Base-by-base conservation (phyloP, 2,888 invertebrate genomes). In the Argyra leucocephala region DNA sequence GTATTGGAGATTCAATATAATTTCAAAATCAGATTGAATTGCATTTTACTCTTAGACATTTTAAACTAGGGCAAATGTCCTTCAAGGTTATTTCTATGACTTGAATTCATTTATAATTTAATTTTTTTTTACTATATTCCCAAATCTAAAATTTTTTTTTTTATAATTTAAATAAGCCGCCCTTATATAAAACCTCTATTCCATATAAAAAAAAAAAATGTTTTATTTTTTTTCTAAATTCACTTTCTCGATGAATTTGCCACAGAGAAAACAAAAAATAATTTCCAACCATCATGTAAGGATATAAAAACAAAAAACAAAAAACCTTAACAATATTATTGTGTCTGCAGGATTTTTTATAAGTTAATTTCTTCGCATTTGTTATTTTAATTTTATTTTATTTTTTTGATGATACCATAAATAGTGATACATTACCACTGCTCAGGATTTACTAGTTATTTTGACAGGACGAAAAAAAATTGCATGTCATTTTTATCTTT, bases 401-500 rank as follows among this genome's bases (percentile, higher is more conserved):
- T 57, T 57, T 21, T 23, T 59, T 23, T 22, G 22, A 22, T 58
- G 2, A 58, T 58, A 59, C 18, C 10, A 59, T 23, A 22, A 59
- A 23, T 23, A 4, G 23, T 59, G 59, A 59, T 59, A 23, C 3
- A 23, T 59, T 23, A 15, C 48, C 15, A 18, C 9, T 59, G 6
- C 7, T 59, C 23, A 22, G 1, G 18, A n/a, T 59, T 26, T n/a
- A 61, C 7, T 61, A 61, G 31, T 26, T 21, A 22, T 61, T 60
- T 6, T 61, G 61, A 61, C 61, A 61, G 61, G 61, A 61, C 59
- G 59, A 59, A 59, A 59, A 59, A 61, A 61, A 61, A 61, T 31
- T 61, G 31, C 61, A 7, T 61, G 61, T 61, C 61, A 61, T 61
- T 61, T 61, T 61, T 61, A 61, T 61, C 61, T 61, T 61, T n/a